Evolutionary conservation across 2,113 vertebrate genomes (phyloP).

Genomic region (Benitochromis conjunctus): DNA sequence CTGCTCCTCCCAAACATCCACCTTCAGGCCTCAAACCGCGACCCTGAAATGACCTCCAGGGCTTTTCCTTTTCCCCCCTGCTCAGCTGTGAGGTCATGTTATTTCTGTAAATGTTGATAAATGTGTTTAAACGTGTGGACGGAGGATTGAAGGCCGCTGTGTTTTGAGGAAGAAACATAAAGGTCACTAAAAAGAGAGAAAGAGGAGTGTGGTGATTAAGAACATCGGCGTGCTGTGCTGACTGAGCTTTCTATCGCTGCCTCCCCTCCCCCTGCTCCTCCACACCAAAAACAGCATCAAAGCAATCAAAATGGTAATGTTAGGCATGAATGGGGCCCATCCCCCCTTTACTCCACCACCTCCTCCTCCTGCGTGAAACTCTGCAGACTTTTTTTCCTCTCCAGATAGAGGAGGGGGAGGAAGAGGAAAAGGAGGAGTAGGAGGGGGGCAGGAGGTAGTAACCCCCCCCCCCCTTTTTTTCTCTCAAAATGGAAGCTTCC

Average conservation of each 20-base stretch:
- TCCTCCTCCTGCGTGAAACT: slow-evolving; percentile 77
- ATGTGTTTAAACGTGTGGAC: not conserved
- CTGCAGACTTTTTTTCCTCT: slow-evolving; percentile 86
- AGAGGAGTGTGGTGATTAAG: slow-evolving; percentile 71
- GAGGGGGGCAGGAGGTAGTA: not conserved
- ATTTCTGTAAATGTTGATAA: not conserved
- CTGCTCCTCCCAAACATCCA: not conserved
- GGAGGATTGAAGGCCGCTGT: not conserved
- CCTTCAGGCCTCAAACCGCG: not conserved
- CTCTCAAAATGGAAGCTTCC: slow-evolving; percentile 98
- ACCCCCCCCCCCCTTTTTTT: slow-evolving; percentile 54
- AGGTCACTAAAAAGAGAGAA: slow-evolving; percentile 25
- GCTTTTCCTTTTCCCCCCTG: not conserved
- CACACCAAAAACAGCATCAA: slow-evolving; percentile 95
- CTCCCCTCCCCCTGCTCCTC: slow-evolving; percentile 75
- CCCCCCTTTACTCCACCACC: slow-evolving; percentile 62
- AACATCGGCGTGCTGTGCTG: slow-evolving; percentile 82
- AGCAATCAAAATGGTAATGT: slow-evolving; percentile 99
- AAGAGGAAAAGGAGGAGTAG: slow-evolving; percentile 38
- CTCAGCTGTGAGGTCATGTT: not conserved
- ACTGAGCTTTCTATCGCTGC: slow-evolving; percentile 76
- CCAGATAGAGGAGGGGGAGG: slow-evolving; percentile 73
- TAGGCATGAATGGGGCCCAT: slow-evolving; percentile 90
- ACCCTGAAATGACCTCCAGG: slow-evolving; percentile 47
- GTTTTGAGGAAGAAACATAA: not conserved